Conservation (phyloP, 2,888 invertebrate species). For the Thymelicus acteon region DNA sequence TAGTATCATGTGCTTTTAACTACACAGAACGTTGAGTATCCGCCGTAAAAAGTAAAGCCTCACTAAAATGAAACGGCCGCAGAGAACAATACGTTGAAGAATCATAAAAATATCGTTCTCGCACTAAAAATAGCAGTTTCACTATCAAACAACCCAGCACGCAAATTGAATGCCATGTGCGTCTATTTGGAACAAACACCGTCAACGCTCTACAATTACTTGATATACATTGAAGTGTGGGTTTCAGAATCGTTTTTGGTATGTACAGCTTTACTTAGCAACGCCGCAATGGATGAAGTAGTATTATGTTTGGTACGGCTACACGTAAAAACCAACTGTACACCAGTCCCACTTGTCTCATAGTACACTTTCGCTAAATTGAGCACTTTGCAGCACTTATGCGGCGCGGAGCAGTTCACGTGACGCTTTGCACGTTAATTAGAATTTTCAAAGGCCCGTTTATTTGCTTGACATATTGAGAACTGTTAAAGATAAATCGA, state of each 20-base stretch:
- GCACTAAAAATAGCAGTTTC: slow-evolving; percentile 32
- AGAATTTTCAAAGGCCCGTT: slow-evolving; percentile 40
- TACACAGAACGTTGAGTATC: not conserved
- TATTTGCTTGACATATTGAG: not conserved
- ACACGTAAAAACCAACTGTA: slow-evolving; percentile 24
- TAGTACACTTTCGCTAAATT: slow-evolving; percentile 38
- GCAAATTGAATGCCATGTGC: slow-evolving; percentile 20
- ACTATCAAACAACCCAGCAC: slow-evolving; percentile 25
- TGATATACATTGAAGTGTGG: slow-evolving; percentile 12
- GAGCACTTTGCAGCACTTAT: slow-evolving; percentile 38
- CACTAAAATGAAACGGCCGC: slow-evolving; percentile 8
- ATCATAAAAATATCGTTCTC: slow-evolving; percentile 25
- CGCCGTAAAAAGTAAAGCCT: not conserved
- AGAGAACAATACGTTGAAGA: slow-evolving; percentile 17
- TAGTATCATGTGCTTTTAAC: too few species aligned
- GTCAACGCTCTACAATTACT: slow-evolving; percentile 13
- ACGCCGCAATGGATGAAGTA: slow-evolving; percentile 18
- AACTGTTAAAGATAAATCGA: slow-evolving; percentile 2
- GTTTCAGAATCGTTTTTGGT: not conserved
- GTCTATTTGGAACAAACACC: slow-evolving; percentile 1
- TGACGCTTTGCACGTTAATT: slow-evolving; percentile 39
- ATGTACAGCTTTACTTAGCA: not conserved
- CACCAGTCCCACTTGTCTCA: slow-evolving; percentile 33
- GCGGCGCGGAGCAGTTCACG: slow-evolving; percentile 31
- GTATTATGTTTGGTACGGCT: slow-evolving; percentile 20